These are phyloP conservation scores for Trichomalopsis sarcophagae DNA, from an alignment of 1,140 invertebrate genomes.

Conservation along the genomic window DNA sequence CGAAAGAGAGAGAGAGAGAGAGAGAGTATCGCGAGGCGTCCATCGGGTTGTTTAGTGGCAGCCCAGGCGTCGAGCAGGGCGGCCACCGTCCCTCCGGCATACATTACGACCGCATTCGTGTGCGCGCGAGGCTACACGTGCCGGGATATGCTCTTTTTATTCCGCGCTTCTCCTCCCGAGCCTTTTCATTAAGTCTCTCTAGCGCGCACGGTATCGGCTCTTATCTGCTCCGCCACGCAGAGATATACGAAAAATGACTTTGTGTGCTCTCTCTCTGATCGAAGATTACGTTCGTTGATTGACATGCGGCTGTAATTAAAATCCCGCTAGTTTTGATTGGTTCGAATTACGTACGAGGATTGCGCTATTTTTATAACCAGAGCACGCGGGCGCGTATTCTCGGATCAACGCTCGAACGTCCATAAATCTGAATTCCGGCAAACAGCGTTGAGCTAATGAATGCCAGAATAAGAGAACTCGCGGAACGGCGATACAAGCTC, in stretches of 20 bases:
- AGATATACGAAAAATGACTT: background rate
- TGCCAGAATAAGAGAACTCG: background rate
- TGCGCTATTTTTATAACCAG: too few species aligned
- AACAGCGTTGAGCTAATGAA: background rate
- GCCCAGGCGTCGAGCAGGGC: slow-evolving; percentile 67
- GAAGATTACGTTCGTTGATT: background rate
- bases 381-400: background rate
- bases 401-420: background rate
- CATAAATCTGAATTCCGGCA: slow-evolving; percentile 1
- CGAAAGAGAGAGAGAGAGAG: background rate
- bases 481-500: background rate
- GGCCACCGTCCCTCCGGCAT: slow-evolving; percentile 65
- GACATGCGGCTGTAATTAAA: too few species aligned
- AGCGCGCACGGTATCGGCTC: background rate
- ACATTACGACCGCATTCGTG: slow-evolving; percentile 68
- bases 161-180: background rate
- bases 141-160: background rate
- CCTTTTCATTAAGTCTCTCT: slow-evolving; percentile 20
- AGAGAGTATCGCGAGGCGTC: slow-evolving; percentile 63
- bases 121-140: background rate
- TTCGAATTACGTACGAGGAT: too few species aligned
- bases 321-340: too few species aligned
- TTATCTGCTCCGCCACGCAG: background rate
- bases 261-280: background rate
- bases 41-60: slow-evolving; percentile 72